A percentile compares a stretch with the other conserved stretches of the same genome.
phyloP scores from a whole-genome alignment of 2,888 invertebrate species.

The Plagodis dolabraria region DNA sequence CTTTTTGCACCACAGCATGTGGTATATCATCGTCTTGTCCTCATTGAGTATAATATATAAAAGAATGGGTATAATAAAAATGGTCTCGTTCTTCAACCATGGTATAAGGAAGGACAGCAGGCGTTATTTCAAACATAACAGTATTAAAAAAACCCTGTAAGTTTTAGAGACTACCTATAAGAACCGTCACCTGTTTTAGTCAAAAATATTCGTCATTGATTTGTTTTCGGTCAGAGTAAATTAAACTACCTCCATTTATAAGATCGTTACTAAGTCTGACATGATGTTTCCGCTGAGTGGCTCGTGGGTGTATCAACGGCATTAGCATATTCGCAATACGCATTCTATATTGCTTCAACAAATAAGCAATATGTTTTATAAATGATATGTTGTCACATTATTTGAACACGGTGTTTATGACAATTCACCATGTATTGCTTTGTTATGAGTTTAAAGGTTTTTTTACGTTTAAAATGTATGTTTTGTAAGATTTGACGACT shows the following conservation, averaged over 20 bases:
- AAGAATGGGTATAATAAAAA: no score
- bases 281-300: constrained; percentile 5
- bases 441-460: background rate
- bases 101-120: no score
- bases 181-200: no score
- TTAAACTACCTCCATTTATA: background rate
- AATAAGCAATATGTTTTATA: constrained; percentile 1
- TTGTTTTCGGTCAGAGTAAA: no score
- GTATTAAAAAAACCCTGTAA: no score
- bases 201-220: no score
- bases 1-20: no score
- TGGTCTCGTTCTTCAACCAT: no score
- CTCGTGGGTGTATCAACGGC: constrained; percentile 11
- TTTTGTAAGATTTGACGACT: background rate
- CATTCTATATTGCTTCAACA: constrained; percentile 6
- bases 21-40: no score
- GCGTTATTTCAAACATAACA: no score
- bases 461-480: background rate
- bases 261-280: background rate
- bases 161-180: no score
- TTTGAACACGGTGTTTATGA: constrained; percentile 17
- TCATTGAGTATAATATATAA: no score
- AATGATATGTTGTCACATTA: constrained; percentile 2
- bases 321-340: constrained; percentile 7
- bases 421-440: constrained; percentile 5